These are phyloP conservation scores for Mycogona germanica DNA, from an alignment of 2,888 invertebrate genomes.

Conservation along the genomic window DNA sequence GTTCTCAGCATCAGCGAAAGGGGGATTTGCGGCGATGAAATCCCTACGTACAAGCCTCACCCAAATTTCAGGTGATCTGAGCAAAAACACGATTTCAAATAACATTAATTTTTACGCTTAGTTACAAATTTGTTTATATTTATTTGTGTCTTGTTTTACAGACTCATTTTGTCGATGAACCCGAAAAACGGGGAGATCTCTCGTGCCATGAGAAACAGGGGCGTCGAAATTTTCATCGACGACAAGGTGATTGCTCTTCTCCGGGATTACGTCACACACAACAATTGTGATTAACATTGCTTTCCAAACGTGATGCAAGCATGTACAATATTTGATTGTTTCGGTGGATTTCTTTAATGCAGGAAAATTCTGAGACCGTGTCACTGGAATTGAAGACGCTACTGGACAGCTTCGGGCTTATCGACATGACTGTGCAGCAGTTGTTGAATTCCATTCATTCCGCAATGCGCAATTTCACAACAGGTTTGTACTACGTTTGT, in stretches of 20 bases:
- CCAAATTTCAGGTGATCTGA: slow-evolving; percentile 52
- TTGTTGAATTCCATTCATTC: background rate
- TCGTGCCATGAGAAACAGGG: slow-evolving; percentile 95
- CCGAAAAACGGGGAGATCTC: slow-evolving; percentile 93
- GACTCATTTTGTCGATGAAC: slow-evolving; percentile 89
- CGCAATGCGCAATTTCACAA: no score
- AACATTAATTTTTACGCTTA: slow-evolving; percentile 9
- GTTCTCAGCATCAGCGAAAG: slow-evolving; percentile 80
- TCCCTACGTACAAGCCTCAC: slow-evolving; percentile 67
- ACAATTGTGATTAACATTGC: no score
- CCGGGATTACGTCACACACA: no score
- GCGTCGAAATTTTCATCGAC: slow-evolving; percentile 71
- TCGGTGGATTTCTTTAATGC: slow-evolving; percentile 6
- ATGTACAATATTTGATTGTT: no score
- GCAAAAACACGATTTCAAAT: background rate
- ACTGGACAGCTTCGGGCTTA: slow-evolving; percentile 12
- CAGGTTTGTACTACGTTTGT: no score
- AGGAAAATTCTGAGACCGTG: background rate
- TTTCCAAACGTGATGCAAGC: no score
- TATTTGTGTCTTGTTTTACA: slow-evolving; percentile 31
- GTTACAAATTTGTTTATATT: slow-evolving; percentile 14
- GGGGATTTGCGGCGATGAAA: slow-evolving; percentile 59
- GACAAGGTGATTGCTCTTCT: no score
- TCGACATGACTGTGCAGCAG: slow-evolving; percentile 2
- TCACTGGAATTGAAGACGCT: slow-evolving; percentile 12